Conservation (phyloP, 2,888 invertebrate genomes). For the Drosophila sordidapex region DNA sequence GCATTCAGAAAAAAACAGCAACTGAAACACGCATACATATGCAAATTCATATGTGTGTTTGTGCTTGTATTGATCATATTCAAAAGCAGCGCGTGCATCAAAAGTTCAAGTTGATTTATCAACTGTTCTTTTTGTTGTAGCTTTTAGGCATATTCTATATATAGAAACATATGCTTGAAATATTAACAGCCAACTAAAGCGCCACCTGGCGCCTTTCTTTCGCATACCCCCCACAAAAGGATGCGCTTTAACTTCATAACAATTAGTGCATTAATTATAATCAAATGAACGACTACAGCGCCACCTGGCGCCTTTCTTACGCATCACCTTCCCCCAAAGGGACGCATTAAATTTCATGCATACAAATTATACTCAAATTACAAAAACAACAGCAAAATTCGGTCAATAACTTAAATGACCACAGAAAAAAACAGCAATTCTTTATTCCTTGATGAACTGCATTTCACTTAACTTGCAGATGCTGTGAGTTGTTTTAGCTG, state of each 20-base stretch:
- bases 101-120: constrained; percentile 74
- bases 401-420: constrained; percentile 75
- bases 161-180: constrained; percentile 14
- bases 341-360: constrained; percentile 64
- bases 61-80: constrained; percentile 21
- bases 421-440: constrained; percentile 46
- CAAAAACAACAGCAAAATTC: constrained; percentile 61
- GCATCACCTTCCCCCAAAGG: background rate
- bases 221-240: background rate
- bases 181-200: constrained; percentile 5
- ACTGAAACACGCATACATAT: constrained; percentile 27
- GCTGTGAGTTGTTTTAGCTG: constrained; percentile 66
- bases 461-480: constrained; percentile 51
- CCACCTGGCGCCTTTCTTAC: constrained; percentile 52
- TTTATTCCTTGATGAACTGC: constrained; percentile 53
- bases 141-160: constrained; percentile 8
- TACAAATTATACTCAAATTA: constrained; percentile 54
- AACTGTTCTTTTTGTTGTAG: constrained; percentile 28
- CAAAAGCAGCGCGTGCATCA: constrained; percentile 43
- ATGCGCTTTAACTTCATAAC: constrained; percentile 44
- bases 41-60: constrained; percentile 6
- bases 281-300: constrained; percentile 4
- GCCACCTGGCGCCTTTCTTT: constrained; percentile 44
- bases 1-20: constrained; percentile 65
- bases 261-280: constrained; percentile 36